Percentiles rank a stretch among this genome's conserved stretches.
phyloP scores from a whole-genome alignment of 2,797 vertebrate genomes.

The Myotis myotis region DNA sequence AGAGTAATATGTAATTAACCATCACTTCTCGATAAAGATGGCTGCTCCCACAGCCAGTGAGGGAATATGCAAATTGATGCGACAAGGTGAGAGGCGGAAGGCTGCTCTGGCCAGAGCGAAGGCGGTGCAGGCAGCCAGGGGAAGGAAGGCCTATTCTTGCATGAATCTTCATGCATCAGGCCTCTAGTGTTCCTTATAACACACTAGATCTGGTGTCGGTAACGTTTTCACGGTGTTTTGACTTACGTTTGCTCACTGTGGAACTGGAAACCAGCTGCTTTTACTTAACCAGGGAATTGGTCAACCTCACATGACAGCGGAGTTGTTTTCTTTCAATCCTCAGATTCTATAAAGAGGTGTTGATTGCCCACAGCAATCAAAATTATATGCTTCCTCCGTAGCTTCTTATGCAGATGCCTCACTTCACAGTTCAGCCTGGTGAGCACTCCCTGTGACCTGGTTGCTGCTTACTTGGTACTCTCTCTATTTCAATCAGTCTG shows the following conservation, averaged over 20 bases:
- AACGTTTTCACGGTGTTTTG: background rate
- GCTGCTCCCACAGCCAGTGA: too few species aligned
- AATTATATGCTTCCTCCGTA: background rate
- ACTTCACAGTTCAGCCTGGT: conserved; percentile 1
- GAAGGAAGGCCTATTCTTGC: too few species aligned
- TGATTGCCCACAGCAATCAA: background rate
- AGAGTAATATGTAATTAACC: too few species aligned
- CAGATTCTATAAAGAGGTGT: background rate
- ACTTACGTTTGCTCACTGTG: background rate
- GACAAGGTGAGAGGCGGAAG: too few species aligned
- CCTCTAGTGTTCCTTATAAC: background rate
- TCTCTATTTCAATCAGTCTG: background rate
- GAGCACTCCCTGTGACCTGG: background rate
- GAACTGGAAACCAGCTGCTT: background rate
- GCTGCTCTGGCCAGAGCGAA: too few species aligned
- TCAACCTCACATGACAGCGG: background rate
- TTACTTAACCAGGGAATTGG: conserved; percentile 2
- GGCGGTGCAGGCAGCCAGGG: too few species aligned
- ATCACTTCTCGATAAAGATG: too few species aligned
- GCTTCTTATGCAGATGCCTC: background rate
- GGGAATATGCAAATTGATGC: too few species aligned
- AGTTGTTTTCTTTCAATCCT: background rate
- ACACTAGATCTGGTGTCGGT: background rate
- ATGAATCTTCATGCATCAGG: too few species aligned
- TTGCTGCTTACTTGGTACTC: background rate